Percentiles rank a stretch among this genome's conserved stretches.
Conservation (phyloP, 2,888 invertebrate genomes). For the Halictus ligatus region DNA sequence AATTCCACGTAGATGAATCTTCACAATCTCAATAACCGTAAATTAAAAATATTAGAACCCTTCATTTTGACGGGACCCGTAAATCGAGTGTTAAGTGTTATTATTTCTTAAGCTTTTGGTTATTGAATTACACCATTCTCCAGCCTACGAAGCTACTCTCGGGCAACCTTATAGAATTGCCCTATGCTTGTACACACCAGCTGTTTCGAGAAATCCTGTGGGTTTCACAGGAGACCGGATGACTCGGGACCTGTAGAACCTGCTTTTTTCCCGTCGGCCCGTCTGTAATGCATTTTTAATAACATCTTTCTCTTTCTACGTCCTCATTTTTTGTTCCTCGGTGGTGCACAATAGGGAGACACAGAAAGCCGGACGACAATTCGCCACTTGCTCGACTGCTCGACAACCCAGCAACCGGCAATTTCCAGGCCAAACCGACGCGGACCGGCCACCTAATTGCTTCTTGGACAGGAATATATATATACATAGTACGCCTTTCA, state of each 20-base stretch:
- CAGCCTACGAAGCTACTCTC: neutral
- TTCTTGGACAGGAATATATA: conserved; percentile 27
- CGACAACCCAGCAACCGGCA: conserved; percentile 74
- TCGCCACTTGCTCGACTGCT: conserved; percentile 43
- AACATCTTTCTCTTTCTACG: conserved; percentile 50
- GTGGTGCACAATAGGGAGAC: conserved; percentile 58
- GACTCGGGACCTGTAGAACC: conserved; percentile 4
- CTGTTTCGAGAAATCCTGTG: neutral
- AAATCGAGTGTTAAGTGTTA: too few species aligned
- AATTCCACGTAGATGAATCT: too few species aligned
- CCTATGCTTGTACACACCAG: neutral
- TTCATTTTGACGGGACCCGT: too few species aligned
- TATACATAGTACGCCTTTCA: neutral
- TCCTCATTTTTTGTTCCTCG: conserved; percentile 26
- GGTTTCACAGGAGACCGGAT: conserved; percentile 1
- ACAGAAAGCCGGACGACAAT: conserved; percentile 73
- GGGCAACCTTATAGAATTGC: neutral
- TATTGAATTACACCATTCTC: too few species aligned
- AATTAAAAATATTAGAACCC: too few species aligned
- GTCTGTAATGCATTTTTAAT: conserved; percentile 35
- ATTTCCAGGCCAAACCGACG: conserved; percentile 61
- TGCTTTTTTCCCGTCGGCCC: neutral
- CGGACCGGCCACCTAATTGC: conserved; percentile 53
- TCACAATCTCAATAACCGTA: too few species aligned
- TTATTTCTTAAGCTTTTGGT: too few species aligned